A percentile compares a stretch with the other conserved stretches of the same genome.
Evolutionary conservation across 1,140 invertebrate genomes (phyloP).

Genomic region (Ips nitidus): DNA sequence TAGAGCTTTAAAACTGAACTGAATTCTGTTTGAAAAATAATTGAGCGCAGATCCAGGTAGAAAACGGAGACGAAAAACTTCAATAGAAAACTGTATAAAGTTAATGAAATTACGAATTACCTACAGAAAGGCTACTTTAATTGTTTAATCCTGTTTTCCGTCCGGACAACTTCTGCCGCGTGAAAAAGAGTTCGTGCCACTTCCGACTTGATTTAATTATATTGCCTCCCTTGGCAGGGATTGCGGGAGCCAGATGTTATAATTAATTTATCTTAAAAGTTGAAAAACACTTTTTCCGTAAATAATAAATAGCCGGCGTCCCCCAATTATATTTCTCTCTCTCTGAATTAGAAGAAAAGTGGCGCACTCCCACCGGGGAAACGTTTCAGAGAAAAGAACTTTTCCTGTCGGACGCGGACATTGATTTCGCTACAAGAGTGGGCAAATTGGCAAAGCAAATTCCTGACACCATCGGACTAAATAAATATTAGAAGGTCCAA

Average conservation of each 20-base stretch:
- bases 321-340: background rate
- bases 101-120: slow-evolving; percentile 26
- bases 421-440: background rate
- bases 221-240: slow-evolving; percentile 14
- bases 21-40: slow-evolving; percentile 1
- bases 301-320: slow-evolving; percentile 14
- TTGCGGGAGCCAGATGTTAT: slow-evolving; percentile 15
- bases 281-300: slow-evolving; percentile 13
- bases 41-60: slow-evolving; percentile 3
- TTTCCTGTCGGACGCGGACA: too few species aligned
- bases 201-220: slow-evolving; percentile 26
- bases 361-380: too few species aligned
- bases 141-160: slow-evolving; percentile 27
- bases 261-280: slow-evolving; percentile 26
- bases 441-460: background rate
- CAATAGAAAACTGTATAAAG: slow-evolving; percentile 18
- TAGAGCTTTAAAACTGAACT: background rate
- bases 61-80: slow-evolving; percentile 13
- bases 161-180: slow-evolving; percentile 25
- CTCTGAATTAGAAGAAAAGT: too few species aligned
- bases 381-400: too few species aligned
- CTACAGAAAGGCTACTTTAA: slow-evolving; percentile 24
- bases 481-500: slow-evolving; percentile 21
- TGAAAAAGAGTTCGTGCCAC: slow-evolving; percentile 23
- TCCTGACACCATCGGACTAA: slow-evolving; percentile 9